Conservation (phyloP, 2,113 vertebrate species). For the Phaethornis superciliosus region DNA sequence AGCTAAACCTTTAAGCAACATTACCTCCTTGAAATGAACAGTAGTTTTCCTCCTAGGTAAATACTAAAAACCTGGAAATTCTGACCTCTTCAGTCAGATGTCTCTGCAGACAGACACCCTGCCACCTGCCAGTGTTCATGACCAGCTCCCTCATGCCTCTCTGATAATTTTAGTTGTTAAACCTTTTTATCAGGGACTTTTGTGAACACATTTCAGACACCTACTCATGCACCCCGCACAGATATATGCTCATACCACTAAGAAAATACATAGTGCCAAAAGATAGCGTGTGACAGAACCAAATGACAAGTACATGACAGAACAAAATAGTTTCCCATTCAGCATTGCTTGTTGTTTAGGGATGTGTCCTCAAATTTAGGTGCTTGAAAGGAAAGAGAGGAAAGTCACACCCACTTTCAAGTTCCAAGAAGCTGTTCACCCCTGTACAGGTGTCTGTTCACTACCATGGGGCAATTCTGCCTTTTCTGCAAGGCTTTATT, state of each 20-base stretch:
- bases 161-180: conserved; percentile 22
- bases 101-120: neutral
- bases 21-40: conserved; percentile 8
- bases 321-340: conserved; percentile 17
- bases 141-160: neutral
- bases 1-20: conserved; percentile 17
- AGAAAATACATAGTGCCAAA: conserved; percentile 42
- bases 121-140: neutral
- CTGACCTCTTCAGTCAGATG: neutral
- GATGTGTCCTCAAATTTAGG: neutral
- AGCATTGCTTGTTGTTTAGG: neutral
- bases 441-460: neutral
- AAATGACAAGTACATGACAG: conserved; percentile 33
- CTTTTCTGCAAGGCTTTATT: neutral
- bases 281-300: conserved; percentile 23
- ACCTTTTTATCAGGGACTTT: conserved; percentile 35
- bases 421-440: neutral
- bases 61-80: neutral
- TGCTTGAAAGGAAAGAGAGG: neutral
- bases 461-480: neutral
- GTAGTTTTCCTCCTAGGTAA: conserved; percentile 2
- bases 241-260: conserved; percentile 9
- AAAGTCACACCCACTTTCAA: neutral
- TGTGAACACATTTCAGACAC: conserved; percentile 47
- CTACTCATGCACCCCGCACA: neutral